Base-by-base conservation (phyloP, 2,113 vertebrate genomes). In the Taurulus bubalis region DNA sequence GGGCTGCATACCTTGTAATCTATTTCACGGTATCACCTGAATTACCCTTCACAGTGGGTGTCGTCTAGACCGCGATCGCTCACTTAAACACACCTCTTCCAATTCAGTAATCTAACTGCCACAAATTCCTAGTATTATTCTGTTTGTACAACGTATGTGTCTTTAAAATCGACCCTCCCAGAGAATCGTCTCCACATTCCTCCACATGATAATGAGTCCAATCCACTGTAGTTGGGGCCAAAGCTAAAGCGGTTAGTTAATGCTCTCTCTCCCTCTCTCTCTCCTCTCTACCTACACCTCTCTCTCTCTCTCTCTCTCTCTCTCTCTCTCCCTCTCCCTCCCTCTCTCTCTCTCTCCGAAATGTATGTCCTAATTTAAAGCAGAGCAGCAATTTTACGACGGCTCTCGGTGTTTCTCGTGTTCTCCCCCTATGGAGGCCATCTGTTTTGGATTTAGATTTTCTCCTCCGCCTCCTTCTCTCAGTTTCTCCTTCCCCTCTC, bases 361-460 rank as follows among this genome's bases (percentile, higher is more conserved):
- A 92, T 83, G 85, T 90, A 91, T 82, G 85, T 68, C 87, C 84
- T 95, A 94, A 95, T 94, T 95, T 85, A 94, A 95, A 95, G 77
- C 95, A 95, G 94, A 91, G 86, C 86, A 78, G 77, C 67, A 71
- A 80, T 90, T 93, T 94, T 91, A 94, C 85, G 83, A 91, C 66
- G 49, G 75, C 80, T 82, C 89, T 93, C 83, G 77, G 78, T 90
- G 90, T 92, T 94, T 92, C 86, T 94, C 76, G 69, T 90, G 90
- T 90, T 93, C 85, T 92, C 91, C 94, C 94, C 94, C 91, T 94
- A 93, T 91, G 83, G 92, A 94, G 91, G 92, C 92, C 95, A 96
- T 95, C 95, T 96, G 95, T 93, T 95, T 95, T 91, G 90, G 93
- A 95, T 96, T 96, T 95, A 93, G 90, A 87, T 86, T 88, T 90